Evolutionary conservation across 2,797 vertebrate genomes (phyloP).

Genomic region (Etheostoma nigrum): DNA sequence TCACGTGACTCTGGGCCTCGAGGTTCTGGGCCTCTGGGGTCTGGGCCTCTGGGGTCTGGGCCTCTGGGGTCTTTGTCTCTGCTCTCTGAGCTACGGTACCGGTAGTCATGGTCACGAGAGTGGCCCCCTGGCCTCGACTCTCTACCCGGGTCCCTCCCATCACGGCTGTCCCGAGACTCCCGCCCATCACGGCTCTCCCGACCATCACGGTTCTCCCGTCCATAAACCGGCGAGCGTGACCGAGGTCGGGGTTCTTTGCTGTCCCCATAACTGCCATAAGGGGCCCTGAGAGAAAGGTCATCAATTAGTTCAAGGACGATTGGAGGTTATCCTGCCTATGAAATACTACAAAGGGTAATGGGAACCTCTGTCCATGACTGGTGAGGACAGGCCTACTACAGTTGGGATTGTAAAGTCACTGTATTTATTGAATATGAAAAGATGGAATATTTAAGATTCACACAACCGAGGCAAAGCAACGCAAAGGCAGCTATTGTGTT

Average conservation of each 20-base stretch:
- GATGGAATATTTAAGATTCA: background rate
- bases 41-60: constrained; percentile 58
- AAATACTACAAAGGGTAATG: background rate
- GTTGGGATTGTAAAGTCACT: background rate
- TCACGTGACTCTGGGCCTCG: constrained; percentile 80
- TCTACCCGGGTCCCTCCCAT: constrained; percentile 67
- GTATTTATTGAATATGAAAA: background rate
- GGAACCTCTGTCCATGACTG: background rate
- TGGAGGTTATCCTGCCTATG: background rate
- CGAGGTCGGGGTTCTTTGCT: constrained; percentile 79
- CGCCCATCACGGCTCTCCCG: constrained; percentile 82
- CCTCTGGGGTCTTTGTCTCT: constrained; percentile 81
- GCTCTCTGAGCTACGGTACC: constrained; percentile 62
- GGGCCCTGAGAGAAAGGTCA: constrained; percentile 66
- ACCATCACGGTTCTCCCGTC: constrained; percentile 78
- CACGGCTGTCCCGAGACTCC: constrained; percentile 84
- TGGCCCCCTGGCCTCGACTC: constrained; percentile 70
- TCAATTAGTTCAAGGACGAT: constrained; percentile 38
- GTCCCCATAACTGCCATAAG: constrained; percentile 77
- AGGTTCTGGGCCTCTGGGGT: constrained; percentile 50
- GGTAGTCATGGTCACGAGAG: constrained; percentile 75
- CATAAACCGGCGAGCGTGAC: constrained; percentile 82
- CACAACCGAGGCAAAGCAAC: background rate
- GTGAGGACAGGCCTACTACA: constrained; percentile 5
- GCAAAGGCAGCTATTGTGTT: background rate